A percentile compares a stretch with the other conserved stretches of the same genome.
These are phyloP conservation scores for Mus spretus DNA, from an alignment of 2,797 vertebrate species.

Conservation along the genomic window DNA sequence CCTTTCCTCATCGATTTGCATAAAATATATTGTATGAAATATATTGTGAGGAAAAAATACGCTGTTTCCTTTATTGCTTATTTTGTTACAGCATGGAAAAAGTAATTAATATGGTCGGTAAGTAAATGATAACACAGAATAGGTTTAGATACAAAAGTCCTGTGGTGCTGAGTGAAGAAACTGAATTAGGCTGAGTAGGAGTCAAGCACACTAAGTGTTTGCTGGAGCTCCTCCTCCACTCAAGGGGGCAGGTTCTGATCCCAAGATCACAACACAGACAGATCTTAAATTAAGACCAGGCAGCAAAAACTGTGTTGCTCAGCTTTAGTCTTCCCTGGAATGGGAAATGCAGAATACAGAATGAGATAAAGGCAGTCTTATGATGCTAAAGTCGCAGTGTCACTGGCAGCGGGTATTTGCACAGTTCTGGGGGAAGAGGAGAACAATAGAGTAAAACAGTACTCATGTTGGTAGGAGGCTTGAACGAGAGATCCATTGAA, in stretches of 20 bases:
- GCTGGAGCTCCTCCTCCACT: conserved; percentile 47
- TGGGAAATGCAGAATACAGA: conserved; percentile 66
- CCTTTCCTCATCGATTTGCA: neutral
- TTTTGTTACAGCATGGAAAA: neutral
- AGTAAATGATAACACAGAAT: conserved; percentile 51
- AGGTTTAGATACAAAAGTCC: conserved; percentile 28
- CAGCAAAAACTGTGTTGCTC: conserved; percentile 56
- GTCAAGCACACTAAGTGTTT: conserved; percentile 35
- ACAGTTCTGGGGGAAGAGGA: conserved; percentile 32
- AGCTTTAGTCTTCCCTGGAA: conserved; percentile 62
- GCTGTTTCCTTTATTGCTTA: neutral
- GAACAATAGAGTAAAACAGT: conserved; percentile 81
- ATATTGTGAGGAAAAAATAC: neutral
- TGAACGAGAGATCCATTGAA: conserved; percentile 94
- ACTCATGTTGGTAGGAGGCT: conserved; percentile 97
- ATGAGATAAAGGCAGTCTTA: conserved; percentile 62
- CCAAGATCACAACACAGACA: conserved; percentile 65
- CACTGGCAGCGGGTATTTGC: neutral
- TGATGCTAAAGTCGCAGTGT: conserved; percentile 29
- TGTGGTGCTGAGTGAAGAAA: conserved; percentile 49
- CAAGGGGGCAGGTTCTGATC: neutral
- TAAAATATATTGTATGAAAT: neutral
- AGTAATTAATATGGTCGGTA: neutral
- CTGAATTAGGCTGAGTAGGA: conserved; percentile 14
- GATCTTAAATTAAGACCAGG: conserved; percentile 72